phyloP scores from a whole-genome alignment of 2,797 vertebrate genomes.

The Ciconia nigra region DNA sequence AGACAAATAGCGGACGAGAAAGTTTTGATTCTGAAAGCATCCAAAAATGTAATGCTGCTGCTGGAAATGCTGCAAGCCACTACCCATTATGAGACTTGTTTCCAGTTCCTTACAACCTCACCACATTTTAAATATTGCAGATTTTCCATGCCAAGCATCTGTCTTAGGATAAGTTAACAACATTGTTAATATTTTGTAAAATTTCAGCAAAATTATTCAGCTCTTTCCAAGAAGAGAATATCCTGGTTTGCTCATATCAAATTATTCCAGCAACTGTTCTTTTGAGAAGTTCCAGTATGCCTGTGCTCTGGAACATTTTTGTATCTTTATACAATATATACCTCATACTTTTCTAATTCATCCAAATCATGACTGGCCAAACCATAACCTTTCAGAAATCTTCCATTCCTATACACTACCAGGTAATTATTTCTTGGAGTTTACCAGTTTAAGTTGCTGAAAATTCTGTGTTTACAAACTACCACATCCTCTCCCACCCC shows the following conservation, averaged over 20 bases:
- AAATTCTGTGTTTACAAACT: not conserved
- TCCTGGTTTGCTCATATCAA: not conserved
- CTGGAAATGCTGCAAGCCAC: not conserved
- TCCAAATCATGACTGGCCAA: not conserved
- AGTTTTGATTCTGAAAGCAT: not conserved
- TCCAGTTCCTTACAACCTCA: not conserved
- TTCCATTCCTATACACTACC: not conserved
- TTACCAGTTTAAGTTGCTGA: not conserved
- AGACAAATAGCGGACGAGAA: fast-evolving
- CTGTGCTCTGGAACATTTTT: not conserved
- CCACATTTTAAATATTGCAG: not conserved
- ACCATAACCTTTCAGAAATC: not conserved
- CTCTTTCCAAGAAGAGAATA: not conserved
- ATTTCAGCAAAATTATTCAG: not conserved
- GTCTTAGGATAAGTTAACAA: not conserved
- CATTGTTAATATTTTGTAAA: not conserved
- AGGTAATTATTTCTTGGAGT: not conserved
- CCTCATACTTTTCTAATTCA: not conserved
- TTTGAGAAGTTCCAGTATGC: not conserved
- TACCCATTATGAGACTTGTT: not conserved
- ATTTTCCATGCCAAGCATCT: not conserved
- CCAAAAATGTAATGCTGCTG: not conserved
- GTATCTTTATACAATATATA: not conserved
- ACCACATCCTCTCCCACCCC: not conserved
- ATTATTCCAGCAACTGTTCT: not conserved